Conservation (phyloP, 1,140 invertebrate genomes). For the Cydia splendana region DNA sequence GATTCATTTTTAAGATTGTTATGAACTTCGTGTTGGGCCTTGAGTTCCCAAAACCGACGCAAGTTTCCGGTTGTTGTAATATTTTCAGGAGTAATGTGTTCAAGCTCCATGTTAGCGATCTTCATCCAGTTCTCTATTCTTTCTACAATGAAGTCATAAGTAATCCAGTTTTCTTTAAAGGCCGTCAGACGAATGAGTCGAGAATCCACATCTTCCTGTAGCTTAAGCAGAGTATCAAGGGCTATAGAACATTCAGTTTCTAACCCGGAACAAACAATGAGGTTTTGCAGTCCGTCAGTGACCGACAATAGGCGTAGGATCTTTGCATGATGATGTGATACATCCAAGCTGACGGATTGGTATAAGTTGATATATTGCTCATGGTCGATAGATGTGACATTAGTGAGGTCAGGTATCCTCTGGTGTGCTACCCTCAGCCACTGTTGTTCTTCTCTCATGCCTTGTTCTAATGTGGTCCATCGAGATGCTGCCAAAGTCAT, state of each 20-base stretch:
- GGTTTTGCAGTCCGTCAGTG: slow-evolving; percentile 86
- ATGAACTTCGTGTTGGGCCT: slow-evolving; percentile 92
- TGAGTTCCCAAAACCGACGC: slow-evolving; percentile 92
- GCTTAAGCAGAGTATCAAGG: slow-evolving; percentile 84
- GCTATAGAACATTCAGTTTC: slow-evolving; percentile 86
- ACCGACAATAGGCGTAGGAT: slow-evolving; percentile 85
- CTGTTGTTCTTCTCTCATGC: slow-evolving; percentile 88
- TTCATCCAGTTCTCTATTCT: slow-evolving; percentile 88
- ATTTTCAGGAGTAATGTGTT: slow-evolving; percentile 75
- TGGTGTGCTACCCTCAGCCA: slow-evolving; percentile 91
- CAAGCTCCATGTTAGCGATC: slow-evolving; percentile 84
- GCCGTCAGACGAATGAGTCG: slow-evolving; percentile 84
- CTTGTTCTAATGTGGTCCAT: slow-evolving; percentile 90
- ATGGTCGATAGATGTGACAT: slow-evolving; percentile 89
- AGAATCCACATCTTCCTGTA: slow-evolving; percentile 87
- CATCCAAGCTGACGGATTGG: slow-evolving; percentile 88
- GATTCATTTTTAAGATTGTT: slow-evolving; percentile 88
- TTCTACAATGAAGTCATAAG: slow-evolving; percentile 86
- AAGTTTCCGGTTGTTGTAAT: slow-evolving; percentile 84
- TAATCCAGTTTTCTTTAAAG: slow-evolving; percentile 88
- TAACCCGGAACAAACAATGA: slow-evolving; percentile 86
- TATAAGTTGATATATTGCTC: slow-evolving; percentile 91
- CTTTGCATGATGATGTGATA: slow-evolving; percentile 88
- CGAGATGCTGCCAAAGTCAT: slow-evolving; percentile 90
- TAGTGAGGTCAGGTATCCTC: slow-evolving; percentile 88